Percentiles rank a stretch among this genome's conserved stretches.
Conservation (phyloP, 2,113 vertebrate species). For the Mirounga angustirostris region DNA sequence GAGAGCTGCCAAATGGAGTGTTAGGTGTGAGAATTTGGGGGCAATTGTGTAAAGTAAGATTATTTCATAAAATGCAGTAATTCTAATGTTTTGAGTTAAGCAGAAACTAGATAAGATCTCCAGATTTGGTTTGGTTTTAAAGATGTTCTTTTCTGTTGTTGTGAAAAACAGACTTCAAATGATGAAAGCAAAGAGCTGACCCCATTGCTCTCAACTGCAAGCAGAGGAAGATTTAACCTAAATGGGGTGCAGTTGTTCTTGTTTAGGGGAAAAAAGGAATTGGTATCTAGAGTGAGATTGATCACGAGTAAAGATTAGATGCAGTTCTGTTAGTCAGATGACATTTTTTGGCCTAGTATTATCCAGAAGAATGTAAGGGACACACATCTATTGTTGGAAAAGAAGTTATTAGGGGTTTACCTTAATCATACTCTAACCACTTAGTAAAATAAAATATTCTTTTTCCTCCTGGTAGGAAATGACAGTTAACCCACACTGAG, state of each 20-base stretch:
- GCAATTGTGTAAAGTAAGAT: constrained; percentile 22
- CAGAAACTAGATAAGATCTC: constrained; percentile 75
- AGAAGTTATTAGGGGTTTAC: constrained; percentile 36
- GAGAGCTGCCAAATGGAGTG: background rate
- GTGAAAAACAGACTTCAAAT: constrained; percentile 60
- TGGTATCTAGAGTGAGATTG: constrained; percentile 45
- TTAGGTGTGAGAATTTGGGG: constrained; percentile 23
- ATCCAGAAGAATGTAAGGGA: constrained; percentile 23
- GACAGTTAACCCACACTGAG: background rate
- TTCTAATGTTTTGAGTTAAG: constrained; percentile 62
- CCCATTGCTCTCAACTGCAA: constrained; percentile 25
- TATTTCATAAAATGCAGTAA: constrained; percentile 42
- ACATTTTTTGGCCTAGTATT: background rate
- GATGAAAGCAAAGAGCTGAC: constrained; percentile 46
- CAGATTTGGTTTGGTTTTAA: constrained; percentile 70
- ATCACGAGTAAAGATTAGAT: constrained; percentile 52
- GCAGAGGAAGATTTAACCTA: constrained; percentile 56
- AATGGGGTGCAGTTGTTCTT: constrained; percentile 37
- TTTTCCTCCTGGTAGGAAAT: constrained; percentile 48
- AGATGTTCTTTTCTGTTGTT: constrained; percentile 61
- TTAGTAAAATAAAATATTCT: constrained; percentile 49
- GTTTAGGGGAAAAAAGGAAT: background rate
- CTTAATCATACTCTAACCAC: constrained; percentile 14
- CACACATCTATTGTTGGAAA: constrained; percentile 27
- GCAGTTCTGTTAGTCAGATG: constrained; percentile 22